Conservation (phyloP, 2,797 vertebrate genomes). For the Semotilus atromaculatus region DNA sequence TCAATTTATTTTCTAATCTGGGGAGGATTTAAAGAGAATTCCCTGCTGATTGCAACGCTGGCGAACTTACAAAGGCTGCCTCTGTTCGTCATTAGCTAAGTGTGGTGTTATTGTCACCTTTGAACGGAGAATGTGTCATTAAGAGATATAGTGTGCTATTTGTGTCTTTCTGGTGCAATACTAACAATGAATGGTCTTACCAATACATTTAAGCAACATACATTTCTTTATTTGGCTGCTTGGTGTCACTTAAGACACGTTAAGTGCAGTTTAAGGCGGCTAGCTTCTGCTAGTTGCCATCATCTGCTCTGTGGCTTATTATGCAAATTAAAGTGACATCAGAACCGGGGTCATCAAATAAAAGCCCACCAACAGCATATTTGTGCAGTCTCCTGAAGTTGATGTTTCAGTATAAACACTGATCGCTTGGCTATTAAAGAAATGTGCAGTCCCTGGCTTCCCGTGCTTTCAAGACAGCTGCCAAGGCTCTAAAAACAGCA, state of each 20-base stretch:
- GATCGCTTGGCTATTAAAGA: conserved; percentile 40
- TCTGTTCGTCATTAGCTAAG: conserved; percentile 76
- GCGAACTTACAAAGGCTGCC: conserved; percentile 66
- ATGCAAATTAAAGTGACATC: conserved; percentile 40
- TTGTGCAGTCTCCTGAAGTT: conserved; percentile 21
- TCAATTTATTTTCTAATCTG: conserved; percentile 81
- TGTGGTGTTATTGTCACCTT: conserved; percentile 68
- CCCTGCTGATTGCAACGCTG: conserved; percentile 71
- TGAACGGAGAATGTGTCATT: conserved; percentile 51
- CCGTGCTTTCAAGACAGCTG: conserved; percentile 26
- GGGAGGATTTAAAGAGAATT: conserved; percentile 74
- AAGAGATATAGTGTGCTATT: conserved; percentile 36
- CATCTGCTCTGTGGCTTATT: background rate
- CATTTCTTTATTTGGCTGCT: conserved; percentile 15
- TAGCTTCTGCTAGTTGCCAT: background rate
- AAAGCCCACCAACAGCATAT: conserved; percentile 27
- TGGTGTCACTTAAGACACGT: background rate
- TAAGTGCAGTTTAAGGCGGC: background rate
- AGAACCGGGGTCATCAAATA: background rate
- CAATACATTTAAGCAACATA: conserved; percentile 16
- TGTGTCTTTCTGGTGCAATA: conserved; percentile 18
- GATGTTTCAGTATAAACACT: conserved; percentile 32
- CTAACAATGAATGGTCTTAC: conserved; percentile 27
- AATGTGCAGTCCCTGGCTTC: conserved; percentile 33
- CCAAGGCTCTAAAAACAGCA: conserved; percentile 50